Evolutionary conservation across 2,113 vertebrate genomes (phyloP).

Genomic region (Coreoperca whiteheadi): DNA sequence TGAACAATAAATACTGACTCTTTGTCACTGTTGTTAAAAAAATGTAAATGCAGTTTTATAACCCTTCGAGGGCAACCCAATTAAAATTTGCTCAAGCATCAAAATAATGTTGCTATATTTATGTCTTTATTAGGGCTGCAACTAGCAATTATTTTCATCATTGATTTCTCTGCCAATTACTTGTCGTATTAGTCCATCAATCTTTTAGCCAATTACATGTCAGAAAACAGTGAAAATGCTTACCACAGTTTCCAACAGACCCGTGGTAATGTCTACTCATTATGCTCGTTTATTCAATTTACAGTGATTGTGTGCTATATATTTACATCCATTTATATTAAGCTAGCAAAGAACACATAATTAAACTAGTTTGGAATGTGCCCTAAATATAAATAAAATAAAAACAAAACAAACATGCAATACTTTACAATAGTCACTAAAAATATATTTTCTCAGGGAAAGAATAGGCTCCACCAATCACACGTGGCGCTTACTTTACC

Average conservation of each 20-base stretch:
- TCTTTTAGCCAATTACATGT: background rate
- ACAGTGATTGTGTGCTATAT: background rate
- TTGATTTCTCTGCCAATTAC: background rate
- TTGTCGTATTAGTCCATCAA: background rate
- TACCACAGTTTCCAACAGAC: background rate
- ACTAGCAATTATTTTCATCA: conserved; percentile 1
- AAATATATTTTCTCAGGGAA: too few relatives aligned
- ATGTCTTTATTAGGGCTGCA: background rate
- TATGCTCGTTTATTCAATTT: background rate
- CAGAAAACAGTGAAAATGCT: background rate
- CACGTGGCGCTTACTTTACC: background rate
- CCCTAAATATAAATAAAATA: background rate
- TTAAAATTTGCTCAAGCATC: background rate
- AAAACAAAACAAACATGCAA: background rate
- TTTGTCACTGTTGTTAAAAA: conserved; percentile 9
- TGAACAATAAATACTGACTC: background rate
- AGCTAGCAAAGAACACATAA: background rate
- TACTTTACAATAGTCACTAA: too few relatives aligned
- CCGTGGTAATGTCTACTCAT: background rate
- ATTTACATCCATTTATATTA: background rate
- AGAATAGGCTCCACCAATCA: background rate
- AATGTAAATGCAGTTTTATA: background rate
- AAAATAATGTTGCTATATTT: background rate
- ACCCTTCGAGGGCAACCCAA: background rate
- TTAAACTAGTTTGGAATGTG: background rate